Evolutionary conservation across 2,797 vertebrate species (phyloP).

Genomic region (Echiichthys vipera): DNA sequence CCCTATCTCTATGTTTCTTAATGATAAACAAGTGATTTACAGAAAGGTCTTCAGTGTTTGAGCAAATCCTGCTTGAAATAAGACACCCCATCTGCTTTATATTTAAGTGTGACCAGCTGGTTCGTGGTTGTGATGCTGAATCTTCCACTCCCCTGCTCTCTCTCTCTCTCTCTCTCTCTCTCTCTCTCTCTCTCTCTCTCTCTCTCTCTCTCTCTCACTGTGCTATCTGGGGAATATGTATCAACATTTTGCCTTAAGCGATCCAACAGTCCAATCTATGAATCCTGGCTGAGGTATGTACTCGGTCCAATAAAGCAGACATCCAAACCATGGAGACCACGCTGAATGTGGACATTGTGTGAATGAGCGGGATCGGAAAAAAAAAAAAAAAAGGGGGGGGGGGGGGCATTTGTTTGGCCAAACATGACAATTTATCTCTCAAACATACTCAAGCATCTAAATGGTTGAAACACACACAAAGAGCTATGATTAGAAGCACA

Average conservation of each 20-base stretch:
- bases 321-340: conserved; percentile 15
- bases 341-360: conserved; percentile 22
- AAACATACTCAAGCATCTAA: conserved; percentile 6
- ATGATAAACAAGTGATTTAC: conserved; percentile 29
- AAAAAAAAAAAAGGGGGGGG: neutral
- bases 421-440: neutral
- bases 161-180: neutral
- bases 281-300: conserved; percentile 19
- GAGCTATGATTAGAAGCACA: neutral
- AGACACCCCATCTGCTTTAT: conserved; percentile 45
- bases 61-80: conserved; percentile 43
- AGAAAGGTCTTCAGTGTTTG: conserved; percentile 26
- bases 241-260: conserved; percentile 47
- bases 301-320: conserved; percentile 21
- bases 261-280: conserved; percentile 27
- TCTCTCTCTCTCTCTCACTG: conserved; percentile 38
- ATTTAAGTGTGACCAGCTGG: conserved; percentile 47
- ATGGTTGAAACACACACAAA: neutral
- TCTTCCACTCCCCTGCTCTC: conserved; percentile 8
- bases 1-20: conserved; percentile 12
- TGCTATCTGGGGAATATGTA: conserved; percentile 37
- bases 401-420: neutral
- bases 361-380: conserved; percentile 12
- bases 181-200: too few relatives aligned
- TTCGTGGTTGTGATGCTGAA: conserved; percentile 32